Conservation (phyloP, 2,797 vertebrate genomes). For the Glyptemys insculpta region DNA sequence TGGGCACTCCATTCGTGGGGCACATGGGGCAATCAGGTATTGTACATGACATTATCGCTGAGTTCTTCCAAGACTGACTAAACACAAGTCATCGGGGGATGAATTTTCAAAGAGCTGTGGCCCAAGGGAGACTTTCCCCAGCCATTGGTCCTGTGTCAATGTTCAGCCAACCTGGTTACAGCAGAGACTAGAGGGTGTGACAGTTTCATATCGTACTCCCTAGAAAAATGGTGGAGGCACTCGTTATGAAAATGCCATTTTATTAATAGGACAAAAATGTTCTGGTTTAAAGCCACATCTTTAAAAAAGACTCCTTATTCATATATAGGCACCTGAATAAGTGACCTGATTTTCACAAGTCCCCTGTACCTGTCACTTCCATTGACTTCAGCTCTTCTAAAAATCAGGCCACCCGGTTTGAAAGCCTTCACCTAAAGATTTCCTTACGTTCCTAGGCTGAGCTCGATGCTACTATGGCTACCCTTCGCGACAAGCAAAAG, state of each 20-base stretch:
- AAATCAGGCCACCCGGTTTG: not conserved
- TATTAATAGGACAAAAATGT: not conserved
- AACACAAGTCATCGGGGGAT: not conserved
- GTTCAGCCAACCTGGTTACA: not conserved
- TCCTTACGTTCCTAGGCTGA: constrained; percentile 81
- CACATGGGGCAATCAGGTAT: fast-evolving
- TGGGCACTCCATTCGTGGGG: not conserved
- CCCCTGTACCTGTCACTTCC: not conserved
- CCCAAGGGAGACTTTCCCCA: not conserved
- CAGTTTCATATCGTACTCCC: not conserved
- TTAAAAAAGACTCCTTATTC: not conserved
- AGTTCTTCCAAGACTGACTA: not conserved
- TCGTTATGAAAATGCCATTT: not conserved
- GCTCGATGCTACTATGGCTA: constrained; percentile 86
- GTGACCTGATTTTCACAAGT: not conserved
- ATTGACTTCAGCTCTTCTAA: not conserved
- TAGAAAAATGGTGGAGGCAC: not conserved
- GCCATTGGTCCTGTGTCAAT: not conserved
- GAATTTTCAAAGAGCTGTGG: not conserved
- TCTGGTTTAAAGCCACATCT: not conserved
- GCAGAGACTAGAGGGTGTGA: not conserved
- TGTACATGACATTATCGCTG: not conserved
- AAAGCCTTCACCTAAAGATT: not conserved
- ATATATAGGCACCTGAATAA: not conserved
- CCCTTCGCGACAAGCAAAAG: constrained; percentile 86